Evolutionary conservation across 2,797 vertebrate species (phyloP).

Genomic region (Pseudocheirus occidentalis): DNA sequence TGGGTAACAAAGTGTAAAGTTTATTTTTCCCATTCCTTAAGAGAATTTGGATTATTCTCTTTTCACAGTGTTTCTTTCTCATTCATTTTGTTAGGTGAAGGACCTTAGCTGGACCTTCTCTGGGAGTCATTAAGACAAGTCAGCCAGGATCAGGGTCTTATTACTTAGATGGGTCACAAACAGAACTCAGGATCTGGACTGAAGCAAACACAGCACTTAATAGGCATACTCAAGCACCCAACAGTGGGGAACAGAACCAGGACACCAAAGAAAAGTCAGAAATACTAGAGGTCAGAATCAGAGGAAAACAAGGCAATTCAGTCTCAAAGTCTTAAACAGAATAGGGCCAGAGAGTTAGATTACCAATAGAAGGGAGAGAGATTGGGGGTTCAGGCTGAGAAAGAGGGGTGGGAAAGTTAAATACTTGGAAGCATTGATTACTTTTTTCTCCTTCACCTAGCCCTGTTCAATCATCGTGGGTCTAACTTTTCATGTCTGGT

Average conservation of each 20-base stretch:
- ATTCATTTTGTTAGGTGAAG: not conserved
- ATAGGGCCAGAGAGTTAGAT: not conserved
- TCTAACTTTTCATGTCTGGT: not conserved
- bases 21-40: not conserved
- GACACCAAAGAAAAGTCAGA: not conserved
- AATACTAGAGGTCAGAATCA: not conserved
- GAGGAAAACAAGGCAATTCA: not conserved
- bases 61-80: not conserved
- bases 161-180: not conserved
- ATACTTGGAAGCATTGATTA: not conserved
- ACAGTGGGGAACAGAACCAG: not conserved
- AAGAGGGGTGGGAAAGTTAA: not conserved
- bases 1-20: not conserved
- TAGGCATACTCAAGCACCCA: not conserved
- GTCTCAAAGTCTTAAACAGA: not conserved
- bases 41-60: not conserved
- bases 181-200: fast-evolving
- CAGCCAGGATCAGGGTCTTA: not conserved
- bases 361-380: not conserved
- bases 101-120: not conserved
- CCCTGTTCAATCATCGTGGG: not conserved
- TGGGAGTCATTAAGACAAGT: not conserved
- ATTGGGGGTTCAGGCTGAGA: not conserved
- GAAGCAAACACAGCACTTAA: not conserved
- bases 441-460: not conserved